Evolutionary conservation across 2,797 vertebrate species (phyloP).

Genomic region (Phoebastria nigripes): DNA sequence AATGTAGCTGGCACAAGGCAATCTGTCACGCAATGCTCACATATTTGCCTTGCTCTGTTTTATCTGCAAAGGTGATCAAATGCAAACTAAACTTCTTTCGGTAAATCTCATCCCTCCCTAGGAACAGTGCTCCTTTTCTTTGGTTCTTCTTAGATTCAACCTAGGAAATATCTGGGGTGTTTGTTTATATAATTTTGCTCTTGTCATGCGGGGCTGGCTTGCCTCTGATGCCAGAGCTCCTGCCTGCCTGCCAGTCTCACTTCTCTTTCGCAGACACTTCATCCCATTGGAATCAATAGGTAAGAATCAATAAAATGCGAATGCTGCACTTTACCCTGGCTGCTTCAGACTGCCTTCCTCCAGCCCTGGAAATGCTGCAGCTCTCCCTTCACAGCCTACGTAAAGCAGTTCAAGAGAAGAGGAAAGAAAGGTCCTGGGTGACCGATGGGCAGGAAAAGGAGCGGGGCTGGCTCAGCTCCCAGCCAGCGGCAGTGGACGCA

Average conservation of each 20-base stretch:
- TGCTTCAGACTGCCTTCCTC: conserved; percentile 23
- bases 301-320: conserved; percentile 72
- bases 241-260: conserved; percentile 40
- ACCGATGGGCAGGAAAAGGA: neutral
- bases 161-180: neutral
- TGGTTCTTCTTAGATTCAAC: neutral
- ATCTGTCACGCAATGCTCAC: neutral
- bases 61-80: neutral
- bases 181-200: neutral
- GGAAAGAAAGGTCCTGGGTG: neutral
- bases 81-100: neutral
- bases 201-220: neutral
- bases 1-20: neutral
- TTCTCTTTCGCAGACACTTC: conserved; percentile 58
- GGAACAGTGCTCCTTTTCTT: neutral
- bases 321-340: conserved; percentile 51
- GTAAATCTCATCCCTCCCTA: neutral
- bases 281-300: conserved; percentile 67
- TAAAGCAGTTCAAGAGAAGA: neutral
- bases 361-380: conserved; percentile 1
- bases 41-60: neutral
- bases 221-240: neutral
- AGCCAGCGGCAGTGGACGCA: fast-evolving
- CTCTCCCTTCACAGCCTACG: neutral
- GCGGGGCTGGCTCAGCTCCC: neutral